A percentile compares a stretch with the other conserved stretches of the same genome.
These are phyloP conservation scores for Acleris laterana DNA, from an alignment of 2,888 invertebrate species.

Conservation along the genomic window DNA sequence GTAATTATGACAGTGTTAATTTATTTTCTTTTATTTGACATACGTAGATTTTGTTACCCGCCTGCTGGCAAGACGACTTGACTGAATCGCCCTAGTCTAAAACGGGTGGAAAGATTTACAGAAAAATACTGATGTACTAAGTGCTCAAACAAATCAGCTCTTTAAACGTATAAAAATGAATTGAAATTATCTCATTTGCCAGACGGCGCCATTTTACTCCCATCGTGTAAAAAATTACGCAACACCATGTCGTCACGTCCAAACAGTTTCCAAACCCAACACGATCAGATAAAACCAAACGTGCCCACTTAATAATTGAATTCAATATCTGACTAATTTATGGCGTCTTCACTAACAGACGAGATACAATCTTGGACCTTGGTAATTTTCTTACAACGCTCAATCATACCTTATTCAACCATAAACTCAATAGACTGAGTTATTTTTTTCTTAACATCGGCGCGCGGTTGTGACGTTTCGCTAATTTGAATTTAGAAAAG, in stretches of 20 bases:
- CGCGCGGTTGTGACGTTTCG: conserved; percentile 35
- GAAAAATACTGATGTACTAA: no score
- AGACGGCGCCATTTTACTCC: conserved; percentile 11
- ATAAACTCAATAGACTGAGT: conserved; percentile 31
- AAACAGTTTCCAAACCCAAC: conserved; percentile 42
- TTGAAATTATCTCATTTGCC: no score
- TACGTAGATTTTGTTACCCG: no score
- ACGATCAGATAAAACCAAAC: conserved; percentile 46
- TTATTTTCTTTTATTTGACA: no score
- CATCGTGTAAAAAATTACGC: conserved; percentile 34
- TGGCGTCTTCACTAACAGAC: conserved; percentile 56
- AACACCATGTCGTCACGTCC: conserved; percentile 43
- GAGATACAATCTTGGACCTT: conserved; percentile 58
- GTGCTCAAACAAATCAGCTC: no score
- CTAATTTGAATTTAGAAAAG: conserved; percentile 38
- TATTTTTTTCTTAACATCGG: conserved; percentile 20
- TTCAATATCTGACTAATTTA: conserved; percentile 67
- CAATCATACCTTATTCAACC: conserved; percentile 36
- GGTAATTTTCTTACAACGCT: conserved; percentile 43
- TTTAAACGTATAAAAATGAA: no score
- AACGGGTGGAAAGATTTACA: no score
- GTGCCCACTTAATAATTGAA: conserved; percentile 59
- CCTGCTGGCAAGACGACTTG: no score
- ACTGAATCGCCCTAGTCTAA: no score
- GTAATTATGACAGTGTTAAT: no score